These are phyloP conservation scores for Aplidium turbinatum DNA, from an alignment of 23 tunicate genomes.

Conservation along the genomic window DNA sequence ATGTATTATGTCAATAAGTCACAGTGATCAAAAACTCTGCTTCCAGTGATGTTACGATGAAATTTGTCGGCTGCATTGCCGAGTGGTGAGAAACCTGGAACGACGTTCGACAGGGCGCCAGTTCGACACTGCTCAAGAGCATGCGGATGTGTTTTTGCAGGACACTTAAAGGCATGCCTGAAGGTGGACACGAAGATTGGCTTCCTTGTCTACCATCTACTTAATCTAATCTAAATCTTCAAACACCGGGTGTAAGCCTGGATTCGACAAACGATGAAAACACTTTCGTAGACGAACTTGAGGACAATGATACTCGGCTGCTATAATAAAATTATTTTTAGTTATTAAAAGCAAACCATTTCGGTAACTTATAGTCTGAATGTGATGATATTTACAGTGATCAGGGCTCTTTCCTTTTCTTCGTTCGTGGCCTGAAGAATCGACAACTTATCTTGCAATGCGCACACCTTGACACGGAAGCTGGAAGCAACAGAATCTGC, in stretches of 20 bases:
- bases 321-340: neutral
- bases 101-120: too few species aligned
- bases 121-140: too few species aligned
- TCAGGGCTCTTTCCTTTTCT: constrained; percentile 17
- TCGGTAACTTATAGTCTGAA: neutral
- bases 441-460: constrained; percentile 28
- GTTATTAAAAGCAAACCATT: neutral
- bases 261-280: neutral
- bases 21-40: too few species aligned
- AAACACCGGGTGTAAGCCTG: neutral
- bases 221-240: too few species aligned
- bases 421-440: constrained; percentile 22
- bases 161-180: too few species aligned
- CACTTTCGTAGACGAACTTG: neutral
- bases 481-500: constrained; percentile 6
- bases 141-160: too few species aligned
- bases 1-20: too few species aligned
- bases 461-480: constrained; percentile 19
- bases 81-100: too few species aligned
- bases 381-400: constrained; percentile 11
- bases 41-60: too few species aligned
- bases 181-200: too few species aligned
- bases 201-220: too few species aligned
- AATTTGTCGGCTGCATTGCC: too few species aligned
- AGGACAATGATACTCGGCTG: neutral